phyloP scores from a whole-genome alignment of 2,113 vertebrate genomes.

The Naja naja region DNA sequence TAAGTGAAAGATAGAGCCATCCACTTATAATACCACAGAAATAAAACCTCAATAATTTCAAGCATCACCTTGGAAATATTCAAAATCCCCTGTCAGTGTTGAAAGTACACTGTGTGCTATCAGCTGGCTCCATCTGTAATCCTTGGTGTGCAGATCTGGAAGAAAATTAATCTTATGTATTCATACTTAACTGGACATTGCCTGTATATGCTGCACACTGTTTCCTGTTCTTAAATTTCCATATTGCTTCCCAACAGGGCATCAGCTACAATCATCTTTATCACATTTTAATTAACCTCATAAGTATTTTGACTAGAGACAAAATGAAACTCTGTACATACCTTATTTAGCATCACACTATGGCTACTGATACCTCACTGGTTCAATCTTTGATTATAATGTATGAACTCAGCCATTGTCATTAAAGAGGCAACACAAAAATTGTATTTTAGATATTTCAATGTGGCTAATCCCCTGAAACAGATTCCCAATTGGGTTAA shows the following conservation, averaged over 20 bases:
- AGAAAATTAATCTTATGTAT: neutral
- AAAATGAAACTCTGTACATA: neutral
- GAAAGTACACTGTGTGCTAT: neutral
- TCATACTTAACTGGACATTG: neutral
- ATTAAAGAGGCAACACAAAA: slow-evolving; percentile 33
- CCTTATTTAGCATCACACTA: neutral
- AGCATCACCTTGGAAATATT: neutral
- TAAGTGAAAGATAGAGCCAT: neutral
- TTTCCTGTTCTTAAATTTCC: neutral
- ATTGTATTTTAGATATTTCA: slow-evolving; percentile 6
- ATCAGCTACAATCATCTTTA: neutral
- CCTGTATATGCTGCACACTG: neutral
- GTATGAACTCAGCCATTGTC: neutral
- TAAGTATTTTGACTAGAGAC: slow-evolving; percentile 6
- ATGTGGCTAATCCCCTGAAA: neutral
- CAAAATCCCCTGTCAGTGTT: neutral
- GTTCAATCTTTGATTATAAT: neutral
- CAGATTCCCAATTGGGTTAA: neutral
- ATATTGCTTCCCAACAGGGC: neutral
- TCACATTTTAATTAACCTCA: slow-evolving; percentile 1
- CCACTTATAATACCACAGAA: neutral
- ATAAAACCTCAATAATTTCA: neutral
- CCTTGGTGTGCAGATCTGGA: neutral
- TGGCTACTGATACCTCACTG: neutral
- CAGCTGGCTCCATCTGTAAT: slow-evolving; percentile 5